phyloP scores from a whole-genome alignment of 1,140 invertebrate genomes.

The Apis florea region DNA sequence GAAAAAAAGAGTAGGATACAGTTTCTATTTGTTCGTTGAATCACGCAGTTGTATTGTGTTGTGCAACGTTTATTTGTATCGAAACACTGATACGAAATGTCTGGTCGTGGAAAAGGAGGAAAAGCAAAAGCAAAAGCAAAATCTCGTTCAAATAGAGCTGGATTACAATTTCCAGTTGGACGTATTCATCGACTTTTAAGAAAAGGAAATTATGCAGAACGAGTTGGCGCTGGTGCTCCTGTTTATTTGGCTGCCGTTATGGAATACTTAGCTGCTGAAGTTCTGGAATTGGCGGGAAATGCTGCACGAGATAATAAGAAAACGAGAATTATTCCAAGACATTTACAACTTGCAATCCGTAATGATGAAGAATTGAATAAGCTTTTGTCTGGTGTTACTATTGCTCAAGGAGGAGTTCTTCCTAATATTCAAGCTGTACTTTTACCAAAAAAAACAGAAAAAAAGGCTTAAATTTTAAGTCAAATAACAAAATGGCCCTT shows the following conservation, averaged over 20 bases:
- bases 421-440: constrained; percentile 83
- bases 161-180: constrained; percentile 60
- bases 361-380: constrained; percentile 85
- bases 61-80: neutral
- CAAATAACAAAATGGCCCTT: constrained; percentile 33
- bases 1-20: accelerated
- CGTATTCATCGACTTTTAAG: constrained; percentile 58
- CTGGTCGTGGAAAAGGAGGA: constrained; percentile 79
- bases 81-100: constrained; percentile 69
- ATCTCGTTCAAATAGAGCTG: constrained; percentile 82
- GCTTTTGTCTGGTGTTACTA: constrained; percentile 85
- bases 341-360: constrained; percentile 70
- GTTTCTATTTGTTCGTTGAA: too few species aligned
- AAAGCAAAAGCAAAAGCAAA: constrained; percentile 81
- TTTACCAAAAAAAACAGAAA: constrained; percentile 57
- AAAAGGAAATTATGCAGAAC: constrained; percentile 69
- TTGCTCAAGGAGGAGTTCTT: constrained; percentile 85
- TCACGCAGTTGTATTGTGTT: neutral
- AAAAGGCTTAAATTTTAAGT: constrained; percentile 72
- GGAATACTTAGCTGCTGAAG: constrained; percentile 82
- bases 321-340: constrained; percentile 62
- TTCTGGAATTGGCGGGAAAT: constrained; percentile 76
- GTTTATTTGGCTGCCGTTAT: constrained; percentile 73
- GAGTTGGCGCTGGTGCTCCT: constrained; percentile 79
- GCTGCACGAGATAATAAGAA: constrained; percentile 64